Base-by-base conservation (phyloP, 2,113 vertebrate genomes). In the Laticauda laticaudata region DNA sequence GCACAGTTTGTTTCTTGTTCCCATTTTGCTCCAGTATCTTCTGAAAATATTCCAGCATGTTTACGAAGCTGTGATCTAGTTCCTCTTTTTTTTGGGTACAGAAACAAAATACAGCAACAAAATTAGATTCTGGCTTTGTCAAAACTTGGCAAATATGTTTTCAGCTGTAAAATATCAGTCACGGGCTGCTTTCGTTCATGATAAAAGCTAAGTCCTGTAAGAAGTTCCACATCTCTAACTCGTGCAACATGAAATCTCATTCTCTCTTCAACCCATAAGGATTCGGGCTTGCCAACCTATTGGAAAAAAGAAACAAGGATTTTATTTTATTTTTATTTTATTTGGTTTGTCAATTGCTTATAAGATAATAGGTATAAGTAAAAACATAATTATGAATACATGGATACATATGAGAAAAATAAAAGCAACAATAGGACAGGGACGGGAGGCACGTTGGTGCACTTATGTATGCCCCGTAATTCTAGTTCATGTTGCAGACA, bases 161-260 rank as follows among this genome's bases (percentile, higher is more conserved):
- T 99, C 91, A 99, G 97, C 95, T 97, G 98, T 94, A 99, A 97
- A 90, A 99, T 98, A 90, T 99, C 98, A 93, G 98, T 95, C 91
- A 99, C 95, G 8, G 98, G 98, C 95, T 98, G 96, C 92, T 98
- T 96, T 95, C 98, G 97, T 93, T 99, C 97, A 81, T 99, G 99
- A 97, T 99, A 99, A 97, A 99, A 99, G 96, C 98, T 99, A 91
- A 99, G 98, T 93, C 99, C 99, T 0, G 98, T 99, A 95, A 99
- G 97, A 34, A 98, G 98, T 96, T 99, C 99, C 2, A 99, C 14
- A 94, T 99, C 99, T 95, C 97, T 96, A 91, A 99, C 96, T 15
- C 99, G 98, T 23, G 99, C 98, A 0, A 94, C 93, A 92, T 99
- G 99, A 53, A 99, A 97, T 87, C 96, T 96, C 87, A 98, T 94